Conservation (phyloP, 2,888 invertebrate genomes). For the Meiosimyza platycephala region DNA sequence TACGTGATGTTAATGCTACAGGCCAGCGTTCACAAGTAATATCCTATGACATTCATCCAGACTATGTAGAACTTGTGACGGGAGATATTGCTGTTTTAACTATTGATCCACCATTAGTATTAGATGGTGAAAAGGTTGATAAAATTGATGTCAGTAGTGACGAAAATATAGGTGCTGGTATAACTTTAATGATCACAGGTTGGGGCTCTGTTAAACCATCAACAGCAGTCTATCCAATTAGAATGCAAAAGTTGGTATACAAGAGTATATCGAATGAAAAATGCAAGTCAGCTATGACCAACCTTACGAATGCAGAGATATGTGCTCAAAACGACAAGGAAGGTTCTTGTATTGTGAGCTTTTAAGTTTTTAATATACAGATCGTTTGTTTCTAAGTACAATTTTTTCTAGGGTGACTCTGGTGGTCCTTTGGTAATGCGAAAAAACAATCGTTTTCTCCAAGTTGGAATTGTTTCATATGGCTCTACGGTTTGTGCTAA, state of each 20-base stretch:
- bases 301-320: slow-evolving; percentile 64
- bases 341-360: slow-evolving; percentile 65
- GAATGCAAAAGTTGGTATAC: slow-evolving; percentile 59
- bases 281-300: slow-evolving; percentile 57
- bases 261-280: slow-evolving; percentile 58
- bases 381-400: not conserved
- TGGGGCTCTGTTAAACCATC: slow-evolving; percentile 64
- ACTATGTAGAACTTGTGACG: slow-evolving; percentile 60
- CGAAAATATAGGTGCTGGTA: slow-evolving; percentile 55
- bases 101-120: slow-evolving; percentile 57
- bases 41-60: slow-evolving; percentile 59
- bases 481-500: slow-evolving; percentile 64
- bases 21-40: slow-evolving; percentile 56
- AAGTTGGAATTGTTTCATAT: slow-evolving; percentile 66
- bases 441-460: slow-evolving; percentile 54
- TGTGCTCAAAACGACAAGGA: slow-evolving; percentile 63
- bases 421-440: slow-evolving; percentile 65
- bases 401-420: slow-evolving; percentile 61
- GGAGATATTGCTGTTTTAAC: slow-evolving; percentile 64
- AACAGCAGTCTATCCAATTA: slow-evolving; percentile 58
- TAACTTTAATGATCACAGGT: slow-evolving; percentile 58
- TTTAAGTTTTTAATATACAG: not conserved
- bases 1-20: slow-evolving; percentile 56
- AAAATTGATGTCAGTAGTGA: slow-evolving; percentile 63
- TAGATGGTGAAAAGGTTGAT: slow-evolving; percentile 60